These are phyloP conservation scores for Glaucidium brasilianum DNA, from an alignment of 2,113 vertebrate species.

Conservation along the genomic window DNA sequence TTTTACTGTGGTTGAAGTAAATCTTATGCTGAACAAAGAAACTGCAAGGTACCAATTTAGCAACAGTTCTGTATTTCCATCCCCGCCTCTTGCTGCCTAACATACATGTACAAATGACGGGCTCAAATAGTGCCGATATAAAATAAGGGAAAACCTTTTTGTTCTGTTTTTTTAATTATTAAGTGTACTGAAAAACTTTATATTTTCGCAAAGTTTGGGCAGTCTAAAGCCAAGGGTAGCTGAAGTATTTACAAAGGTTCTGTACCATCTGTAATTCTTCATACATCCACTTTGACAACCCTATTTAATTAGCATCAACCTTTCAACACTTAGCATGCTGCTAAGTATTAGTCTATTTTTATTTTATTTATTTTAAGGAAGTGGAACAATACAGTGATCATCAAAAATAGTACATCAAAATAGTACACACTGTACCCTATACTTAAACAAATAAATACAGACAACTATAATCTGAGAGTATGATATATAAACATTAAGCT, in stretches of 20 bases:
- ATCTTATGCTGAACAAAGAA: not conserved
- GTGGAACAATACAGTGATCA: constrained; percentile 42
- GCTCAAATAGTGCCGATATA: not conserved
- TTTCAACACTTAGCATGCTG: not conserved
- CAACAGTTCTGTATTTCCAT: not conserved
- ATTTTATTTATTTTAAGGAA: constrained; percentile 58
- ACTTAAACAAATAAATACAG: constrained; percentile 57
- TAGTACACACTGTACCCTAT: constrained; percentile 2
- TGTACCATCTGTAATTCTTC: not conserved
- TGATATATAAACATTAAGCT: constrained; percentile 25
- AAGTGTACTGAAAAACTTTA: not conserved
- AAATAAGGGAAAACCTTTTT: not conserved
- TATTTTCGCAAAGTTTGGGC: not conserved
- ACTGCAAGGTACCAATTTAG: constrained; percentile 3
- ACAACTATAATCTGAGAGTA: constrained; percentile 9
- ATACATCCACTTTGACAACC: not conserved
- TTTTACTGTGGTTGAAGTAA: not conserved
- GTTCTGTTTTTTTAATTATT: not conserved
- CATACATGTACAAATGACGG: fast-evolving
- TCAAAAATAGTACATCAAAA: constrained; percentile 51
- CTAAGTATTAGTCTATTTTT: constrained; percentile 37
- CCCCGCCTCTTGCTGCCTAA: not conserved
- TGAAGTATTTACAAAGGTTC: not conserved
- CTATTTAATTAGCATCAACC: constrained; percentile 12
- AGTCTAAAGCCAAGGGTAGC: not conserved